Evolutionary conservation across 2,888 invertebrate genomes (phyloP).

Genomic region (Temnothorax ravouxi): DNA sequence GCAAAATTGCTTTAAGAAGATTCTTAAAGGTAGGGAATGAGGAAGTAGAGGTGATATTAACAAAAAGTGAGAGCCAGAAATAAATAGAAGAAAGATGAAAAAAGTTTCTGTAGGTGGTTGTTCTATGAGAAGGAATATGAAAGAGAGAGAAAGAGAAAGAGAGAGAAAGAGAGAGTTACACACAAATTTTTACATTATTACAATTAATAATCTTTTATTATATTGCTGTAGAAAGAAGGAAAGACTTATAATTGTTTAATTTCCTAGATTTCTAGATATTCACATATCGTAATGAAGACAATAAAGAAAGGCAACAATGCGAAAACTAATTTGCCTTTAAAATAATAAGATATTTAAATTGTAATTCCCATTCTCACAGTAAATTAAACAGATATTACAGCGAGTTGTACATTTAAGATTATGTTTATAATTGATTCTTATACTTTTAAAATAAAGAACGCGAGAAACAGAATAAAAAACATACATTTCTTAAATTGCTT

Average conservation of each 20-base stretch:
- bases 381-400: neutral
- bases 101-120: too few species aligned
- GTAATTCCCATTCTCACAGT: neutral
- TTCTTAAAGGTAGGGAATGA: too few species aligned
- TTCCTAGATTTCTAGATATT: conserved; percentile 9
- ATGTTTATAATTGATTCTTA: neutral
- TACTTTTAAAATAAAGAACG: neutral
- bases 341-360: conserved; percentile 17
- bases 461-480: neutral
- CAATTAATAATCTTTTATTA: neutral
- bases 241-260: conserved; percentile 3
- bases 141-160: neutral
- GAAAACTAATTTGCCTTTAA: conserved; percentile 31
- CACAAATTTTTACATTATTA: neutral
- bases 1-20: too few species aligned
- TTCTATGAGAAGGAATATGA: too few species aligned
- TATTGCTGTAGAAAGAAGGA: neutral
- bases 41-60: too few species aligned
- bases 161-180: neutral
- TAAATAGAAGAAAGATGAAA: too few species aligned
- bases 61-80: too few species aligned
- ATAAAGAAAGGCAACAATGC: conserved; percentile 3
- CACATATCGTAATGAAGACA: neutral
- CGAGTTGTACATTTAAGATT: neutral
- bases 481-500: neutral